Evolutionary conservation across 2,113 vertebrate species (phyloP), one percentile per base, ranked within the genome.

Genomic region (Taxidea taxus): DNA sequence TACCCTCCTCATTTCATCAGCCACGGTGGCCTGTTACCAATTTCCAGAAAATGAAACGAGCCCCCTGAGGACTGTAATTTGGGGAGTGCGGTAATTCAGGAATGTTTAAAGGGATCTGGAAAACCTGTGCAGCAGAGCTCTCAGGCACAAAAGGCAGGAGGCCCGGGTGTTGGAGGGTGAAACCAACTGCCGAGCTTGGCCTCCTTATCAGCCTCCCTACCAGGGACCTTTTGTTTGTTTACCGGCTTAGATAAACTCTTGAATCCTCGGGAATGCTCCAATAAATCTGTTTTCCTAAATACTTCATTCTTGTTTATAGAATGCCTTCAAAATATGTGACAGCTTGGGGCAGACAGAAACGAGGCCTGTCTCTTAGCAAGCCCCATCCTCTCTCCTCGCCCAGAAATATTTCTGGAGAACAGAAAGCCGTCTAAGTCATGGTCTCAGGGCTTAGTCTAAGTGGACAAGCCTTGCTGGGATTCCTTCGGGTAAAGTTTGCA

Each of bases 11-110:
- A 95, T 97, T 97, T 98, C 97, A 98, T 98, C 97, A 98, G 98
- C 96, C 91, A n/a, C 56, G 77, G 98, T 97, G 98, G 98, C 98
- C 98, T 98, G 98, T 96, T 98, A 98, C 98, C 97, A 98, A 98
- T 98, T 98, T 97, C 98, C 97, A 97, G 98, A 95, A 98, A 98
- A 98, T 98, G 97, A 98, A 98, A 98, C 60, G 91, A 95, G 96
- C 94, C 98, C 95, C 98, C 95, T 97, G 98, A 98, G 98, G 98
- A 97, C 97, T 95, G 96, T 98, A 97, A 98, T 97, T 97, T 97
- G 96, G 98, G 98, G 97, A 97, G 96, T 90, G 95, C 88, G 97
- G 98, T 98, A 60, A 98, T 98, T 98, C 97, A 97, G 98, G 94
- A 98, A 98, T 25, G 37, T 98, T 98, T 95, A 87, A 91, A 90